Percentiles rank a stretch among this genome's conserved stretches.
Evolutionary conservation across 2,113 vertebrate species (phyloP).

Genomic region (Istiophorus platypterus): DNA sequence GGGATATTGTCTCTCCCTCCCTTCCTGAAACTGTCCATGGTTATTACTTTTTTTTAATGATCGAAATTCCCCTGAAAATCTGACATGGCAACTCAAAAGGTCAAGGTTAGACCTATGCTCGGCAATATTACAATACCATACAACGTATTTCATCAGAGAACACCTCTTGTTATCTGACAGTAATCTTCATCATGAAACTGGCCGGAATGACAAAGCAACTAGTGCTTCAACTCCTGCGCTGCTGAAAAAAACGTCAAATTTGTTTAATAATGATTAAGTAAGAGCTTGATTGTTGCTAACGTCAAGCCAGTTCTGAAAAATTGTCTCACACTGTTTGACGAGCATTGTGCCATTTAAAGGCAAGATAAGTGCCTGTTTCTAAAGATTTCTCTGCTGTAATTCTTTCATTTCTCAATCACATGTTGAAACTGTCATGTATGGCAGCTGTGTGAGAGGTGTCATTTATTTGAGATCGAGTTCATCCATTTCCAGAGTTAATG

Average conservation of each 20-base stretch:
- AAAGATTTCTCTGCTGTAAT: neutral
- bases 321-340: neutral
- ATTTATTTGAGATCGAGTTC: constrained; percentile 16
- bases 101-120: neutral
- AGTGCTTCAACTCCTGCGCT: neutral
- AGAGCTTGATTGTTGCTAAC: neutral
- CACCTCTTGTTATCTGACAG: neutral
- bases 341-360: neutral
- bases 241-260: neutral
- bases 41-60: neutral
- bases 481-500: constrained; percentile 1
- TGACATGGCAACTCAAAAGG: too few relatives aligned
- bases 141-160: neutral
- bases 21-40: neutral
- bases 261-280: neutral
- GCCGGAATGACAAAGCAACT: neutral
- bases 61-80: neutral
- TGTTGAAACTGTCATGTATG: neutral
- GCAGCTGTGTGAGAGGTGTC: neutral
- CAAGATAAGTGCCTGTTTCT: neutral
- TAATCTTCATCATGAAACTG: neutral
- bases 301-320: neutral
- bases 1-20: neutral
- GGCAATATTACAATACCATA: too few relatives aligned
- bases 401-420: constrained; percentile 16